Percentiles rank a stretch among this genome's conserved stretches.
These are phyloP conservation scores for Hiodon tergisus DNA, from an alignment of 2,113 vertebrate species.

Conservation along the genomic window DNA sequence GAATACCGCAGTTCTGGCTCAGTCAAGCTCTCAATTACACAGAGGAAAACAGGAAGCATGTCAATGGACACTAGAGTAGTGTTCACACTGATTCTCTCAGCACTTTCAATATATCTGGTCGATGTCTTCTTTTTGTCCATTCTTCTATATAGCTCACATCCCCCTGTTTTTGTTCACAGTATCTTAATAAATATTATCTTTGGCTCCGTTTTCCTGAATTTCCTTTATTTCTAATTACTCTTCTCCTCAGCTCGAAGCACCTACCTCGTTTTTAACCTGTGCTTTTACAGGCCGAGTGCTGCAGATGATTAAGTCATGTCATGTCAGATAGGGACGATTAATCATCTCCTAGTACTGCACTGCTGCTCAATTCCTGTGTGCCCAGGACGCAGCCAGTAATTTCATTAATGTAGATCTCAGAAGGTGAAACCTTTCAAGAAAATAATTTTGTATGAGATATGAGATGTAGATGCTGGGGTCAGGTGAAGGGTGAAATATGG, in stretches of 20 bases:
- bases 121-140: background rate
- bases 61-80: background rate
- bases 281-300: background rate
- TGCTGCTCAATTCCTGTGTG: background rate
- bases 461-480: background rate
- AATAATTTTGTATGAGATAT: background rate
- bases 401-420: background rate
- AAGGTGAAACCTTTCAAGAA: constrained; percentile 10
- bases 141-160: background rate
- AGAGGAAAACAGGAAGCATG: background rate
- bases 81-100: background rate
- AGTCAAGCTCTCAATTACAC: background rate
- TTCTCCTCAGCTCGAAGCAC: background rate
- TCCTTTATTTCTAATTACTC: background rate
- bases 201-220: background rate
- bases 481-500: constrained; percentile 4
- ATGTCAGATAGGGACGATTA: background rate
- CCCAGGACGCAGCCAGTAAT: constrained; percentile 1
- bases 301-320: background rate
- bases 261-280: background rate
- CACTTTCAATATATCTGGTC: background rate
- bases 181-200: background rate
- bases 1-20: background rate
- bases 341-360: background rate
- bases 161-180: background rate